Conservation (phyloP, 2,888 invertebrate species). For the Rapana venosa region DNA sequence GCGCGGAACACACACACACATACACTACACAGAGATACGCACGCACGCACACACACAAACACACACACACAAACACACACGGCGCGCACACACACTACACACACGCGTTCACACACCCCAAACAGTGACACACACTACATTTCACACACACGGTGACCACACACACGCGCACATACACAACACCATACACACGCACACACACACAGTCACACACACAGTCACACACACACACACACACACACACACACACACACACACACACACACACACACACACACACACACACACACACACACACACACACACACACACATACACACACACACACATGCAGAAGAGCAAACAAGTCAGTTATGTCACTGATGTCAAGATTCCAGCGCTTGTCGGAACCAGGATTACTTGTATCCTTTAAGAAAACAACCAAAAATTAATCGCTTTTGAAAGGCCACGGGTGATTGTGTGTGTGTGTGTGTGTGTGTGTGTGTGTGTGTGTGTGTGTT, state of each 20-base stretch:
- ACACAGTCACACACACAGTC: not conserved
- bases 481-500: not conserved
- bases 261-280: not conserved
- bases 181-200: not conserved
- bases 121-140: not conserved
- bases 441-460: not conserved
- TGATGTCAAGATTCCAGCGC: too few relatives aligned
- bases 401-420: not conserved
- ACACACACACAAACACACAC: constrained; percentile 5
- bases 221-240: not conserved
- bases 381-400: too few relatives aligned
- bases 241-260: not conserved
- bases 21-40: not conserved
- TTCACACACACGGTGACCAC: not conserved
- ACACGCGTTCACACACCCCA: not conserved
- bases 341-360: not conserved
- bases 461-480: not conserved
- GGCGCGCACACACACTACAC: not conserved
- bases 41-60: constrained; percentile 13
- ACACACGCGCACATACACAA: not conserved
- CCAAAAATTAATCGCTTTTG: not conserved
- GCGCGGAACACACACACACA: not conserved
- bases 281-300: not conserved
- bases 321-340: not conserved
- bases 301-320: not conserved